Evolutionary conservation across 2,797 vertebrate genomes (phyloP).

Genomic region (Trachurus trachurus): DNA sequence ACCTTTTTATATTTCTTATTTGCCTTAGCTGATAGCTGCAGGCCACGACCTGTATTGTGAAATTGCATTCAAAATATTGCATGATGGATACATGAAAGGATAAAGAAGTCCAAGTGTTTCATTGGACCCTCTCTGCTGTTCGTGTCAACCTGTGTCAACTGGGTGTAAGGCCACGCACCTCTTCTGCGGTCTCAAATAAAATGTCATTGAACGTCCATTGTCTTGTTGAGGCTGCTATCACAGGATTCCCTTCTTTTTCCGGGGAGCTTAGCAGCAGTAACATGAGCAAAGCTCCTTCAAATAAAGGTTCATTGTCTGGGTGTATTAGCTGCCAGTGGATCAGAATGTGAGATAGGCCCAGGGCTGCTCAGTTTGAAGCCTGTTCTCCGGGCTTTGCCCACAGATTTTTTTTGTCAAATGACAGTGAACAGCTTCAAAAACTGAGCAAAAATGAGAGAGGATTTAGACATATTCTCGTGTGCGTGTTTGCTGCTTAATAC

Average conservation of each 20-base stretch:
- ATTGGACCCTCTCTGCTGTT: not conserved
- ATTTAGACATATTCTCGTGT: not conserved
- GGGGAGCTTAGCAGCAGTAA: slow-evolving; percentile 70
- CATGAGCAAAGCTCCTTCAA: slow-evolving; percentile 79
- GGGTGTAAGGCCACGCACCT: not conserved
- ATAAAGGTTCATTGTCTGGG: slow-evolving; percentile 81
- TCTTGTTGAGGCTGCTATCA: slow-evolving; percentile 57
- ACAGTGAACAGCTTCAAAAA: slow-evolving; percentile 20
- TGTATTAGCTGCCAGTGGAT: slow-evolving; percentile 73
- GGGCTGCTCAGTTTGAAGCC: slow-evolving; percentile 62
- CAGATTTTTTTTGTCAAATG: slow-evolving; percentile 45
- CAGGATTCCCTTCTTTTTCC: slow-evolving; percentile 66
- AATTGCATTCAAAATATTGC: slow-evolving; percentile 19
- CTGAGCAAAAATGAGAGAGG: not conserved
- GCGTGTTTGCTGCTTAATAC: not conserved
- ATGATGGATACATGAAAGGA: slow-evolving; percentile 11
- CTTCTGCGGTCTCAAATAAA: slow-evolving; percentile 26
- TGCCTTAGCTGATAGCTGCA: not conserved
- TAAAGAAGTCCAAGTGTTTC: not conserved
- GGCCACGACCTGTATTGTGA: not conserved
- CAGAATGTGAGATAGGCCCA: slow-evolving; percentile 75
- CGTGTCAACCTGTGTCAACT: not conserved
- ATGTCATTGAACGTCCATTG: slow-evolving; percentile 42
- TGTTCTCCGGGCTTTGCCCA: slow-evolving; percentile 34
- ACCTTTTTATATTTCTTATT: not conserved